These are phyloP conservation scores for Pseudomyrmex flavicornis DNA, from an alignment of 1,140 invertebrate genomes.

Conservation along the genomic window DNA sequence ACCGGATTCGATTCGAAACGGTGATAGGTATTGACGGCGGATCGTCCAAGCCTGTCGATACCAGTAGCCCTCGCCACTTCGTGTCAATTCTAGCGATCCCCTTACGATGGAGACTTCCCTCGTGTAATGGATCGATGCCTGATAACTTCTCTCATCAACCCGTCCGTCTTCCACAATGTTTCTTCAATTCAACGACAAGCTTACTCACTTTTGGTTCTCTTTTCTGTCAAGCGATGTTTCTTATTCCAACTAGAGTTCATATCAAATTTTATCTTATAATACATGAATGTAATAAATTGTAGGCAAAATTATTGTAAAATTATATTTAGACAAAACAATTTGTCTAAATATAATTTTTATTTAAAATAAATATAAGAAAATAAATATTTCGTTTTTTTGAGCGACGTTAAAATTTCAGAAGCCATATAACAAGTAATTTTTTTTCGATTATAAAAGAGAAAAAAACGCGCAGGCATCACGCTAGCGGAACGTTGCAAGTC, in stretches of 20 bases:
- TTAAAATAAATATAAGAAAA: too few species aligned
- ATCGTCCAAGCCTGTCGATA: conserved; percentile 52
- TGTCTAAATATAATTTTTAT: too few species aligned
- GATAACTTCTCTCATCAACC: not conserved
- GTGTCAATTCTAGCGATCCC: conserved; percentile 54
- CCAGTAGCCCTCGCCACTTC: conserved; percentile 54
- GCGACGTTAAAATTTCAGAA: not conserved
- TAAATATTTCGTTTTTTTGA: too few species aligned
- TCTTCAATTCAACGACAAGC: not conserved
- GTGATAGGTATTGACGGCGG: conserved; percentile 39
- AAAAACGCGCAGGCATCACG: not conserved
- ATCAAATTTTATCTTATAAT: not conserved
- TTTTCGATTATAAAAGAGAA: not conserved
- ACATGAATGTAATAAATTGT: not conserved
- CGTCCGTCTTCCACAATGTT: not conserved
- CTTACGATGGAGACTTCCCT: conserved; percentile 28
- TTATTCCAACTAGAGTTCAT: not conserved
- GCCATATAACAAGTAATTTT: not conserved
- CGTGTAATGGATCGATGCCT: conserved; percentile 4
- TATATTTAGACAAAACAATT: too few species aligned
- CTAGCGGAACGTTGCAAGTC: not conserved
- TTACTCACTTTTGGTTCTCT: not conserved
- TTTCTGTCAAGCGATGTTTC: not conserved
- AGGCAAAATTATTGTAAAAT: not conserved
- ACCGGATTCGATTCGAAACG: conserved; percentile 30